Base-by-base conservation (phyloP, 2,113 vertebrate genomes). In the Carassius gibelio region DNA sequence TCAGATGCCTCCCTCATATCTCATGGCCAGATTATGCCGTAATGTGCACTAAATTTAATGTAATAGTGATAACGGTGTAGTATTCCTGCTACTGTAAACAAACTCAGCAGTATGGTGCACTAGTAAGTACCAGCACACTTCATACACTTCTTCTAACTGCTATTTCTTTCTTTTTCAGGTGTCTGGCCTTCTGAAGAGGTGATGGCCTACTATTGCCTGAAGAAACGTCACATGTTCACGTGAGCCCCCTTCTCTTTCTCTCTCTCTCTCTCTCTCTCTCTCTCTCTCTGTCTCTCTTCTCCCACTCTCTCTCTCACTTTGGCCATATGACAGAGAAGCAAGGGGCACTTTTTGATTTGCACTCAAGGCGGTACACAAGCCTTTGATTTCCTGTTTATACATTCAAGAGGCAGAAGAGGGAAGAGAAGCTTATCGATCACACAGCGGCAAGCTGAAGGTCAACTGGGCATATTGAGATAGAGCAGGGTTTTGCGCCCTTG, bases 121-220 rank as follows among this genome's bases (percentile, higher is more conserved):
- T 3, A 52, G 74, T 55, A 21, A 45, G 21, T 45, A 23, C 5
- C 71, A 74, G 42, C 23, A 11, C 23, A 13, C 11, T 64, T 36
- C 23, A 69, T 19, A 45, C 30, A 87, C 78, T 68, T 48, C 89
- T 17, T 89, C 55, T 88, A 52, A 81, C 79, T 10, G 14, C 13
- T 38, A n/a, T 77, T 38, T 77, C 52, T 81, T 30, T 66, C 6
- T 87, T 30, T 81, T 69, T 21, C 72, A 99, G 98, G 98, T 95
- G 94, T 99, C 91, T 99, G 98, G 98, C 98, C 98, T 0, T 97
- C 98, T 81, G 98, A 99, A 94, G 98, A 99, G 92, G 97, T 97
- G 85, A 94, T 99, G 95, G 97, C 98, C 90, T 96, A 98, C 94
- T 99, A 98, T 94, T 98, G 97, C 93, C 94, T 99, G 86, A 96